Evolutionary conservation across 2,113 vertebrate species (phyloP).

Genomic region (Gorilla gorilla): DNA sequence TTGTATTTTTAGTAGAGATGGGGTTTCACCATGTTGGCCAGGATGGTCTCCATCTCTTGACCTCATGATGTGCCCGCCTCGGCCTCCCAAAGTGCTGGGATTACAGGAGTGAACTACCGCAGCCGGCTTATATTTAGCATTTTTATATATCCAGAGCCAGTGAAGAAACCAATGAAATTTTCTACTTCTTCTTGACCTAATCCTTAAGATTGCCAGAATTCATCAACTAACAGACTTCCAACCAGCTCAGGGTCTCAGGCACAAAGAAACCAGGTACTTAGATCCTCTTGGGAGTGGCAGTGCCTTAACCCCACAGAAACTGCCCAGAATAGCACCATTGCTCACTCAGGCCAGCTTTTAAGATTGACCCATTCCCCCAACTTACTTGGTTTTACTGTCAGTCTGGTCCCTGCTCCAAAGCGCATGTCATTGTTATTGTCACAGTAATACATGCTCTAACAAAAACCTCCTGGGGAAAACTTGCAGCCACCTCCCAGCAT

Average conservation of each 20-base stretch:
- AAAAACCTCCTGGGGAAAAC: conserved; percentile 65
- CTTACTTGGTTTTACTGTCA: conserved; percentile 80
- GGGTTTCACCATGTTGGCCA: too few species aligned
- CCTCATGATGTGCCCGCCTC: too few species aligned
- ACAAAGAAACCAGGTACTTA: not conserved
- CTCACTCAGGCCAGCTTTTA: not conserved
- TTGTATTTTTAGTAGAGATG: too few species aligned
- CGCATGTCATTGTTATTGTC: not conserved
- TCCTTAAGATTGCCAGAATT: not conserved
- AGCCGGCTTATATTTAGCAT: not conserved
- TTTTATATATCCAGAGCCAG: not conserved
- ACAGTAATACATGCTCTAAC: conserved; percentile 70
- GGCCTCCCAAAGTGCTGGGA: too few species aligned
- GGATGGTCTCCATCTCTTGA: too few species aligned
- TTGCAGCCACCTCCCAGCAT: not conserved
- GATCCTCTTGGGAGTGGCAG: not conserved
- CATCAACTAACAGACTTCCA: not conserved
- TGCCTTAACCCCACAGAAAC: not conserved
- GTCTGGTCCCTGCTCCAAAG: conserved; percentile 79
- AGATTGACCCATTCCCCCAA: not conserved
- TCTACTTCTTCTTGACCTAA: not conserved
- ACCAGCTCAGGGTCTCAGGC: not conserved
- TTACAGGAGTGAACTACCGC: too few species aligned
- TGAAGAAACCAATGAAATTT: not conserved
- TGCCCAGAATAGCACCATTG: not conserved